These are phyloP conservation scores for Pomacea canaliculata DNA, from an alignment of 2,888 invertebrate genomes.

Conservation along the genomic window DNA sequence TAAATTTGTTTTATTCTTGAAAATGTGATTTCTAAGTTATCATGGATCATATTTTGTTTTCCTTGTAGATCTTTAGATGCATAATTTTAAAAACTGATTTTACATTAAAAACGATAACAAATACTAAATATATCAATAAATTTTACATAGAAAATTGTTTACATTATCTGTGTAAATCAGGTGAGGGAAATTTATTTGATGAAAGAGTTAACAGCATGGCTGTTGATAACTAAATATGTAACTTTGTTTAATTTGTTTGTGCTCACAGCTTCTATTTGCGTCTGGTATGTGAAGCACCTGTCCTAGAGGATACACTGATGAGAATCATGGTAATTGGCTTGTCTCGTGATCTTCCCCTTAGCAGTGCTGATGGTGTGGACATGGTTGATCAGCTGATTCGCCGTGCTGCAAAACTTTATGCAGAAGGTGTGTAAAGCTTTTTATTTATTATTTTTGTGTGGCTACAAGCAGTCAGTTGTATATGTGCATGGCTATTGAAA, in stretches of 20 bases:
- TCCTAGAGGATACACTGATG: conserved; percentile 85
- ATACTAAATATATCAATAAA: no score
- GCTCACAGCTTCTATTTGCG: conserved; percentile 73
- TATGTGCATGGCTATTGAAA: not conserved
- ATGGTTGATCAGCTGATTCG: conserved; percentile 87
- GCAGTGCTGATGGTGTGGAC: conserved; percentile 86
- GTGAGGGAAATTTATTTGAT: no score
- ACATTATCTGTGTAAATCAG: no score
- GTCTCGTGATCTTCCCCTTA: conserved; percentile 78
- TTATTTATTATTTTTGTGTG: not conserved
- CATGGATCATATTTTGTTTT: no score
- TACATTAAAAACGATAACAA: no score
- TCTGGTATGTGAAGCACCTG: conserved; percentile 88
- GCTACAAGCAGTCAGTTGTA: not conserved
- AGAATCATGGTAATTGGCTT: conserved; percentile 86
- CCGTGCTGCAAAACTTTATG: conserved; percentile 84
- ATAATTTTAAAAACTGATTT: no score
- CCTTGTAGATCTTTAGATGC: no score
- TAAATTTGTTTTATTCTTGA: no score
- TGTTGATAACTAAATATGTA: no score
- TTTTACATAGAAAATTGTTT: no score
- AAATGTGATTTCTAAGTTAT: no score
- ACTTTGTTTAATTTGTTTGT: not conserved
- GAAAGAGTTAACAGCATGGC: no score
- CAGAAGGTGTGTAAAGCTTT: conserved; percentile 73